Evolutionary conservation across 2,888 invertebrate genomes (phyloP).

Genomic region (Ochropleura plecta): DNA sequence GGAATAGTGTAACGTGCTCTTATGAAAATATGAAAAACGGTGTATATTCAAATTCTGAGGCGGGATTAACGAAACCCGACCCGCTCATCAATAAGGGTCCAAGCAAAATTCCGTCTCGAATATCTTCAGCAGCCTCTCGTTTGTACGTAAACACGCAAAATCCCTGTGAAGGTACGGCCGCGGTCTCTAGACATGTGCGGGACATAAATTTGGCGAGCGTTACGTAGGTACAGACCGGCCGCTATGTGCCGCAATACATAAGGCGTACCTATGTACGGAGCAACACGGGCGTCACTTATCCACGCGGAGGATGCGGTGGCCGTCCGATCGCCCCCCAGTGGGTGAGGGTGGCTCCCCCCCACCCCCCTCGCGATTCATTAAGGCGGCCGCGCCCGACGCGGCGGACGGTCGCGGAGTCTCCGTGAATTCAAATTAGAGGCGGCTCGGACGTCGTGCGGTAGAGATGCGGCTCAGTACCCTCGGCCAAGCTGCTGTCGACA

Average conservation of each 20-base stretch:
- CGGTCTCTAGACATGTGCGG: conserved; percentile 91
- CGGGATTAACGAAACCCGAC: conserved; percentile 76
- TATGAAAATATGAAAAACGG: conserved; percentile 47
- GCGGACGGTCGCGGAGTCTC: conserved; percentile 90
- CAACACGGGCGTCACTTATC: conserved; percentile 91
- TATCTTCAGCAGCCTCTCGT: conserved; percentile 84
- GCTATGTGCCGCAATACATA: conserved; percentile 88
- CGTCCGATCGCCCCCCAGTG: conserved; percentile 86
- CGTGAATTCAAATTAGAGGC: conserved; percentile 91
- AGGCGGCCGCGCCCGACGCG: conserved; percentile 90
- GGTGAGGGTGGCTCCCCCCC: conserved; percentile 75
- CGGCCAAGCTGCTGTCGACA: conserved; percentile 60
- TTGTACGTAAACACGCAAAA: conserved; percentile 90
- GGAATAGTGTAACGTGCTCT: conserved; percentile 26
- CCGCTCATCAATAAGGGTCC: conserved; percentile 87
- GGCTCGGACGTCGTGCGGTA: conserved; percentile 88
- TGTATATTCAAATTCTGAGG: conserved; percentile 56
- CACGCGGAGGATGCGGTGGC: conserved; percentile 90
- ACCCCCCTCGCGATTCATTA: conserved; percentile 88
- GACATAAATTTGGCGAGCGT: conserved; percentile 90
- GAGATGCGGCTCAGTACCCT: conserved; percentile 72
- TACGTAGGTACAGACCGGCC: conserved; percentile 88
- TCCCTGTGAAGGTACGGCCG: conserved; percentile 89
- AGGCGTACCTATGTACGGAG: conserved; percentile 87
- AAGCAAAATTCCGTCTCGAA: conserved; percentile 86